Percentiles rank a stretch among this genome's conserved stretches.
Evolutionary conservation across 2,888 invertebrate species (phyloP).

Genomic region (Xanthorhoe designata): DNA sequence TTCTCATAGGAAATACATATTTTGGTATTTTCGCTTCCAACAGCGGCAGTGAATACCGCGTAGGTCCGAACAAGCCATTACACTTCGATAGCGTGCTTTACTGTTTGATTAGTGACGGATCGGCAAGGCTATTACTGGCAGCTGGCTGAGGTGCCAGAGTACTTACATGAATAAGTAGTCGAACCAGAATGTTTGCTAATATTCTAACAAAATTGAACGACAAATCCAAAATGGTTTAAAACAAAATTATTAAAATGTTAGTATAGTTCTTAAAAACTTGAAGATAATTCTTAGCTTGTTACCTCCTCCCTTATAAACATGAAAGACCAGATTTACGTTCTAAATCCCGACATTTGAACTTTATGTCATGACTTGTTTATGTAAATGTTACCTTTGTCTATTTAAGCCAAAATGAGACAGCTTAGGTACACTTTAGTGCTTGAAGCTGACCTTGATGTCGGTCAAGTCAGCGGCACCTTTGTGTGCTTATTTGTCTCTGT

Average conservation of each 20-base stretch:
- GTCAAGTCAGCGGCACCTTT: constrained; percentile 32
- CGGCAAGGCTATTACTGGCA: constrained; percentile 29
- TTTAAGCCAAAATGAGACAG: constrained; percentile 14
- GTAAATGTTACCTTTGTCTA: constrained; percentile 8
- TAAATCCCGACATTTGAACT: constrained; percentile 8
- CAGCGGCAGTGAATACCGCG: too few species aligned
- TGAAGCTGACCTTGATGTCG: constrained; percentile 23
- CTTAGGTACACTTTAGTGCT: constrained; percentile 23
- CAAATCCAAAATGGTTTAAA: background rate
- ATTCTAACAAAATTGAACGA: too few species aligned
- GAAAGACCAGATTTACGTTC: background rate
- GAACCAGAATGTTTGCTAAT: too few species aligned
- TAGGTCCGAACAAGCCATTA: too few species aligned
- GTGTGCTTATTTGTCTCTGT: constrained; percentile 32
- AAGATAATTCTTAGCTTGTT: too few species aligned
- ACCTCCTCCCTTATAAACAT: background rate
- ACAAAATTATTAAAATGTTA: background rate
- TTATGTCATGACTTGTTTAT: background rate
- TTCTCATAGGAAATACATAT: too few species aligned
- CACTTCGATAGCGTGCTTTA: constrained; percentile 48
- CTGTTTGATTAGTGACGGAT: constrained; percentile 47
- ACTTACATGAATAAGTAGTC: background rate
- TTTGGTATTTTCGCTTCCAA: too few species aligned
- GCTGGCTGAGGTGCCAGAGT: constrained; percentile 23
- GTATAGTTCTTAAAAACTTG: too few species aligned